A percentile compares a stretch with the other conserved stretches of the same genome.
Evolutionary conservation across 2,113 vertebrate genomes (phyloP).

Genomic region (Notiomystis cincta): DNA sequence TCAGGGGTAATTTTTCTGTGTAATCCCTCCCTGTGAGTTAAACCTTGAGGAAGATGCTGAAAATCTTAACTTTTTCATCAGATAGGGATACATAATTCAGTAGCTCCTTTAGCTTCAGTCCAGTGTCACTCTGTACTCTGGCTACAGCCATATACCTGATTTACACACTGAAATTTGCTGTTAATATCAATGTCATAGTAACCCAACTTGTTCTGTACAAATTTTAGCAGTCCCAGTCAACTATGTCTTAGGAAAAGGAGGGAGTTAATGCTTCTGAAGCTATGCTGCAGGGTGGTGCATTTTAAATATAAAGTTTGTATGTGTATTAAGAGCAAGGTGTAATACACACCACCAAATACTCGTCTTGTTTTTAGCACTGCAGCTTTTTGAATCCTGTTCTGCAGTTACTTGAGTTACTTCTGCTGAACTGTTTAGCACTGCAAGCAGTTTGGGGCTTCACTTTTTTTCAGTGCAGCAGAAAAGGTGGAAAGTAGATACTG

Average conservation of each 20-base stretch:
- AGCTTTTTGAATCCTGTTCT: neutral
- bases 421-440: neutral
- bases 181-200: neutral
- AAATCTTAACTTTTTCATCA: slow-evolving; percentile 9
- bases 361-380: neutral
- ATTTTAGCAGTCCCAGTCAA: neutral
- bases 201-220: neutral
- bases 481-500: neutral
- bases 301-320: neutral
- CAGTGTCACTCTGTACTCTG: neutral
- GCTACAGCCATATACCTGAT: neutral
- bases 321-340: neutral
- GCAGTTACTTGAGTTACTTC: neutral
- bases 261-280: neutral
- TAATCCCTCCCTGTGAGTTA: neutral
- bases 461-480: neutral
- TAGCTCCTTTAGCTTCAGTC: neutral
- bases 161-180: neutral
- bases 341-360: neutral
- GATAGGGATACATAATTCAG: neutral
- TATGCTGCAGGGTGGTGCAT: neutral
- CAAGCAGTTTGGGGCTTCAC: neutral
- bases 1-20: neutral
- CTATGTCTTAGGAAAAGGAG: neutral
- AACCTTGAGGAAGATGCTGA: neutral